Conservation (phyloP, 2,888 invertebrate species). For the Mythimna albipuncta region DNA sequence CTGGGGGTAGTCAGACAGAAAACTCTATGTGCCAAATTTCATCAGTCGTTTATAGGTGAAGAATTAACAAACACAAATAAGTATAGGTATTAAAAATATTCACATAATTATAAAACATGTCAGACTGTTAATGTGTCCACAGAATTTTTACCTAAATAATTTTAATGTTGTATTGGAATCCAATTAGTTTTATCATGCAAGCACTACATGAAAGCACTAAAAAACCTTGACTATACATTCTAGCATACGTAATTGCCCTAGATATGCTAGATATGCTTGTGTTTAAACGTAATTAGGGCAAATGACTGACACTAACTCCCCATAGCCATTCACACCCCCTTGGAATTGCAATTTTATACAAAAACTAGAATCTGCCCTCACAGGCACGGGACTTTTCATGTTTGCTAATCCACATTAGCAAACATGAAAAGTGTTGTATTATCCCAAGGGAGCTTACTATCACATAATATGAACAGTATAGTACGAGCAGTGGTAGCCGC, state of each 20-base stretch:
- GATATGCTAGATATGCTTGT: constrained; percentile 3
- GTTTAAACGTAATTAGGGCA: neutral
- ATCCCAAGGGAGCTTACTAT: neutral
- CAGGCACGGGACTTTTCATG: no score
- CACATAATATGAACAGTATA: no score
- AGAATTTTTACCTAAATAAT: neutral
- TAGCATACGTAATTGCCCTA: constrained; percentile 19
- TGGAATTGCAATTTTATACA: constrained; percentile 13
- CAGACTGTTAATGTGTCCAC: neutral
- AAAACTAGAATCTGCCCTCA: neutral
- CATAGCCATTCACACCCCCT: neutral
- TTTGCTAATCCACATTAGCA: no score
- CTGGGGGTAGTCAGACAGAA: no score
- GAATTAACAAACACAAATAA: no score
- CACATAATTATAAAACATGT: no score
- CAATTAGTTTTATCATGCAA: neutral
- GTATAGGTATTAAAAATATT: no score
- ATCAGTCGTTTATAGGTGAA: no score
- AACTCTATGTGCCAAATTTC: no score
- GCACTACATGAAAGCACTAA: neutral
- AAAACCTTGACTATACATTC: constrained; percentile 13
- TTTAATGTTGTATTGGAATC: neutral
- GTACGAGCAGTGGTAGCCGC: no score
- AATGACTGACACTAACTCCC: constrained; percentile 13
- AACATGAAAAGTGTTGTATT: neutral